Evolutionary conservation across 1,140 invertebrate genomes (phyloP).

Genomic region (Nephotettix cincticeps): DNA sequence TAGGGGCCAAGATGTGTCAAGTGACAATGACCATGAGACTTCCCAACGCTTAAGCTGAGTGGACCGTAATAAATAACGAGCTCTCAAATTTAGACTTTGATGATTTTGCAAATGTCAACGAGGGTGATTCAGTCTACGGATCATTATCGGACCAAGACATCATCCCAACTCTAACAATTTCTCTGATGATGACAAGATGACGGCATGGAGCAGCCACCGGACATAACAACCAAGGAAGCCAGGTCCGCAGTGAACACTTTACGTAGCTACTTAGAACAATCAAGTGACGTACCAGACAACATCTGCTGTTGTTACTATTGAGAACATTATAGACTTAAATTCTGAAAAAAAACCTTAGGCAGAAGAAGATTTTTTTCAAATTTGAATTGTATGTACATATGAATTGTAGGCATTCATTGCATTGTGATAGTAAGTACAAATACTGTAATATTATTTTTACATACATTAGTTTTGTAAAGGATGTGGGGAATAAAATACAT

Average conservation of each 20-base stretch:
- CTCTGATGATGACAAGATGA: too few species aligned
- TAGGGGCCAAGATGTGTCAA: too few species aligned
- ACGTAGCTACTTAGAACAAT: too few species aligned
- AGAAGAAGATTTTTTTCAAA: too few species aligned
- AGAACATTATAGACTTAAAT: too few species aligned
- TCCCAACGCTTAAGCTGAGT: background rate
- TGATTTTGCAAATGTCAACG: constrained; percentile 2
- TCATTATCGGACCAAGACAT: too few species aligned
- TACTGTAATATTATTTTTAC: background rate
- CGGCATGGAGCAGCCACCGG: too few species aligned
- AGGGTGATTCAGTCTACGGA: constrained; percentile 7
- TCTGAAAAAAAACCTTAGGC: too few species aligned
- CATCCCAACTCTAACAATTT: background rate
- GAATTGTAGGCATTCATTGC: constrained; percentile 12
- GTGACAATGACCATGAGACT: too few species aligned
- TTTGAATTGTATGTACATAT: too few species aligned
- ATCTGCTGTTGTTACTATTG: too few species aligned
- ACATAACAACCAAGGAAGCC: too few species aligned
- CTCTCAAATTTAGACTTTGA: background rate
- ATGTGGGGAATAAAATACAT: background rate
- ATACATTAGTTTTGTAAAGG: constrained; percentile 8
- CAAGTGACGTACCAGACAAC: constrained; percentile 1
- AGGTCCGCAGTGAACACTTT: background rate
- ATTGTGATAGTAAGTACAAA: constrained; percentile 20
- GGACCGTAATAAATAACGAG: background rate